Evolutionary conservation across 2,113 vertebrate genomes (phyloP).

Genomic region (Urocynchramus pylzowi): DNA sequence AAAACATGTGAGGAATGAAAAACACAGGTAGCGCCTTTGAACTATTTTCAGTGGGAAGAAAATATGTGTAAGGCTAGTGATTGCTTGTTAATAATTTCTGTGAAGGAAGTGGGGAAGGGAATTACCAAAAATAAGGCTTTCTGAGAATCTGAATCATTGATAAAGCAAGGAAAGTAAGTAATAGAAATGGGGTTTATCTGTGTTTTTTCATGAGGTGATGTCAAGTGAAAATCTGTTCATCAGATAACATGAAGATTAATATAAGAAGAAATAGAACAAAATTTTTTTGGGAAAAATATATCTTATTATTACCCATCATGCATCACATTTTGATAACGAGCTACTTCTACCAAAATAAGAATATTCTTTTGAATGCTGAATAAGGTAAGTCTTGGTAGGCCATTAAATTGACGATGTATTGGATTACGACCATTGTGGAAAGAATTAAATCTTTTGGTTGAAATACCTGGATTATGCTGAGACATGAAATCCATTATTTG

Average conservation of each 20-base stretch:
- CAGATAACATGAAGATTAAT: neutral
- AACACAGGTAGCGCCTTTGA: neutral
- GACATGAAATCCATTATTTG: neutral
- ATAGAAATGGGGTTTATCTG: neutral
- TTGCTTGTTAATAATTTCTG: neutral
- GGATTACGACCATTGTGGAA: neutral
- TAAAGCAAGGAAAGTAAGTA: neutral
- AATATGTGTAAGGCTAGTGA: neutral
- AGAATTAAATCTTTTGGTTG: neutral
- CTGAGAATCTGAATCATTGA: neutral
- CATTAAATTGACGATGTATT: neutral
- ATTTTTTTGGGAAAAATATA: neutral
- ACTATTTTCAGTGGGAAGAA: neutral
- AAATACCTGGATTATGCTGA: neutral
- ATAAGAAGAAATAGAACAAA: neutral
- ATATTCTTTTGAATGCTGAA: neutral
- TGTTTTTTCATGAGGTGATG: neutral
- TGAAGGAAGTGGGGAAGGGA: accelerated
- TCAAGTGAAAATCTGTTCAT: neutral
- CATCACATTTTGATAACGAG: neutral
- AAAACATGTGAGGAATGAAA: neutral
- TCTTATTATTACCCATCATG: neutral
- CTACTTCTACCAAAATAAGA: neutral
- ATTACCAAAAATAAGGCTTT: neutral
- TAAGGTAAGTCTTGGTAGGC: neutral